A percentile compares a stretch with the other conserved stretches of the same genome.
These are phyloP conservation scores for Muscicapa adusta DNA, from an alignment of 2,113 vertebrate species.

Conservation along the genomic window DNA sequence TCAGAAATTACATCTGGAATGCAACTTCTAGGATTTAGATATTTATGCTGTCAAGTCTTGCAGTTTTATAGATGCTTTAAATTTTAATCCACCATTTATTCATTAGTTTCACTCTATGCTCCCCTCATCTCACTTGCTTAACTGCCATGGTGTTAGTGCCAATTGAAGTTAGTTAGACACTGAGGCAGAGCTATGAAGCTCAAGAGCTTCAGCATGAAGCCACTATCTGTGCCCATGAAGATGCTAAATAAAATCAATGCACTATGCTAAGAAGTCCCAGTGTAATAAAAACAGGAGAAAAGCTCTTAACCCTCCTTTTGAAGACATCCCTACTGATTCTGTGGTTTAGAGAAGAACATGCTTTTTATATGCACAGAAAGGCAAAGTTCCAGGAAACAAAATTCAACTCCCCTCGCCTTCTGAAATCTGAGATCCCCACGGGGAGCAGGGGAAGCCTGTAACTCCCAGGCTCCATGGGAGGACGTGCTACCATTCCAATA, in stretches of 20 bases:
- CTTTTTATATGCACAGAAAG: background rate
- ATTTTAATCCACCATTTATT: background rate
- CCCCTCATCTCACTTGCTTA: background rate
- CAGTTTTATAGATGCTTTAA: background rate
- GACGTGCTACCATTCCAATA: fast-evolving
- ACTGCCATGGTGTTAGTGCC: background rate
- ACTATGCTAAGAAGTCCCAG: background rate
- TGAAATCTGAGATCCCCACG: fast-evolving
- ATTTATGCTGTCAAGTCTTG: background rate
- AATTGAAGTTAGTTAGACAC: background rate
- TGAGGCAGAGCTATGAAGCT: background rate
- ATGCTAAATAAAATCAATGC: constrained; percentile 14
- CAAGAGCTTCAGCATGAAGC: background rate
- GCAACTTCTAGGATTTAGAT: background rate
- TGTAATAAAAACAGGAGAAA: background rate
- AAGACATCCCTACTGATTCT: background rate
- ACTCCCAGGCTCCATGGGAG: background rate
- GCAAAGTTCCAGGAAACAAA: background rate
- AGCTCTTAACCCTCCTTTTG: background rate
- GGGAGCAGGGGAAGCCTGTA: background rate
- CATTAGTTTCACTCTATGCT: background rate
- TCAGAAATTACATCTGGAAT: background rate
- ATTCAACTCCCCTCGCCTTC: background rate
- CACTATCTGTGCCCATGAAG: background rate
- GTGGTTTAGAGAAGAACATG: background rate